Percentiles rank a stretch among this genome's conserved stretches.
phyloP scores from a whole-genome alignment of 1,140 invertebrate genomes.

The Temnothorax nylanderi region DNA sequence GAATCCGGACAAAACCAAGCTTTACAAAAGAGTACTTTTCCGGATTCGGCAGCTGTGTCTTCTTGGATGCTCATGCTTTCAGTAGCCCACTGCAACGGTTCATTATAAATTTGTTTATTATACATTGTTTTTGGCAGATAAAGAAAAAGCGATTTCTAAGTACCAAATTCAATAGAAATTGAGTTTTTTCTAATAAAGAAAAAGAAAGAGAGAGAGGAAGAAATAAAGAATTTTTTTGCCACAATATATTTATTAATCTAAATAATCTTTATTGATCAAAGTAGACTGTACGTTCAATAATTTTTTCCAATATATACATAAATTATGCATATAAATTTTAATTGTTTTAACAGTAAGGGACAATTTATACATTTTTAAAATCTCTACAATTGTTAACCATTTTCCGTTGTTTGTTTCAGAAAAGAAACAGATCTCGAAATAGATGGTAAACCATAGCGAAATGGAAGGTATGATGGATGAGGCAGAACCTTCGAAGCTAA shows the following conservation, averaged over 20 bases:
- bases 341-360: background rate
- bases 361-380: background rate
- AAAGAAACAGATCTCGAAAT: conserved; percentile 1
- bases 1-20: conserved; percentile 4
- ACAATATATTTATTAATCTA: conserved; percentile 4
- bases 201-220: background rate
- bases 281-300: background rate
- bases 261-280: background rate
- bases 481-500: background rate
- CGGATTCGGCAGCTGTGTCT: background rate
- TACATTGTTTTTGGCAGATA: background rate
- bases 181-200: background rate
- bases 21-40: conserved; percentile 21
- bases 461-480: conserved; percentile 23
- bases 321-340: background rate
- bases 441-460: background rate
- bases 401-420: background rate
- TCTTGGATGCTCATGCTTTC: background rate
- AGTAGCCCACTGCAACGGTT: background rate
- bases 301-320: background rate
- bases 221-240: background rate
- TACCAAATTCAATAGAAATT: background rate
- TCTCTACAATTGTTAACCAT: background rate
- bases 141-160: background rate
- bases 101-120: background rate